Base-by-base conservation (phyloP, 2,113 vertebrate genomes). In the Vireo altiloquus region DNA sequence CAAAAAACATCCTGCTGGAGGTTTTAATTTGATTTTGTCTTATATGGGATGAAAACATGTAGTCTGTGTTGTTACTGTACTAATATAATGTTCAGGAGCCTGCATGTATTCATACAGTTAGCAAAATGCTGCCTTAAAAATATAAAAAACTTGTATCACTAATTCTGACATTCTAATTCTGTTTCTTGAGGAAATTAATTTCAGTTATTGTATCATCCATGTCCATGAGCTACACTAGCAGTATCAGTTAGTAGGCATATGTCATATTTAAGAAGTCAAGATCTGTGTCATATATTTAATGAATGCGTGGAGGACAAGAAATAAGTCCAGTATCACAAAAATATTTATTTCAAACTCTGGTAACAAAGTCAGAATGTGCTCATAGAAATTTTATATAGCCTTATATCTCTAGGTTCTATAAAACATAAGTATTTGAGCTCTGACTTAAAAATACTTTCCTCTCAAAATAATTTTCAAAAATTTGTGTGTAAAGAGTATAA, bases 21-120 rank as follows among this genome's bases (percentile, higher is more conserved):
- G 13, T 65, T 95, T 94, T 95, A 92, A 95, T 96, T 93, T 63
- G 39, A 94, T 96, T 95, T 95, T 91, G 57, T 91, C 84, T 91
- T 93, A 13, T 23, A 42, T 15, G 50, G 74, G 60, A 88, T 85
- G 70, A 85, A 97, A 96, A 77, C 44, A 87, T 82, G 42, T 70
- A 74, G 91, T 74, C 93, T 77, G 7, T 82, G 30, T 91, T 91
- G 79, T 87, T 95, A 70, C 59, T 69, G 46, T 61, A 35, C 66
- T 95, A 81, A 92, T 94, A 85, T 85, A 88, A 90, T 82, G 54
- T 92, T 92, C 50, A 91, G 44, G 61, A 90, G 39, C 47, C 87
- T 85, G 70, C 61, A 37, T 72, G 53, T 77, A 47, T 92, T 97
- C 89, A 65, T 90, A 85, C 42, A 72, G 59, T 81, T 84, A 60